Conservation (phyloP, 2,888 invertebrate species). For the Synergus umbraculus region DNA sequence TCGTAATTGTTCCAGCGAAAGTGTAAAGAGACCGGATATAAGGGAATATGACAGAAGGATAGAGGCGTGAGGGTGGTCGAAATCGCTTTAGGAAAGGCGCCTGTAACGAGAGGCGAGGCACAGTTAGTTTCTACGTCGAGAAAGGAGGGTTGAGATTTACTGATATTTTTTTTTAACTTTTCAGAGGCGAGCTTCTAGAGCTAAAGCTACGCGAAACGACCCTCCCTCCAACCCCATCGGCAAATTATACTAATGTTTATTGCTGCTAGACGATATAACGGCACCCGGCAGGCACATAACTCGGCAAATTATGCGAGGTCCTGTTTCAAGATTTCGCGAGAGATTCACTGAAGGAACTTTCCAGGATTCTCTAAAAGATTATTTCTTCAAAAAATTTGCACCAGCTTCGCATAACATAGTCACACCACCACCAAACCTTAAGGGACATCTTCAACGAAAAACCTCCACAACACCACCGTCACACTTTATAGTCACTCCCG, state of each 20-base stretch:
- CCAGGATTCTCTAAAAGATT: background rate
- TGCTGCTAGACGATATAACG: slow-evolving; percentile 60
- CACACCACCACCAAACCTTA: too few species aligned
- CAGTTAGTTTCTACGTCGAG: slow-evolving; percentile 10
- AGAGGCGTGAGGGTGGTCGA: background rate
- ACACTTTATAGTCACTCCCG: too few species aligned
- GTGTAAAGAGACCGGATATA: slow-evolving; percentile 4
- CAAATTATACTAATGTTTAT: slow-evolving; percentile 64
- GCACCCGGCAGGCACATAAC: slow-evolving; percentile 60
- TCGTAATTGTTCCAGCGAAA: slow-evolving; percentile 12
- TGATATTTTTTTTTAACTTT: slow-evolving; percentile 14
- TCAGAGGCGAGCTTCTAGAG: slow-evolving; percentile 1
- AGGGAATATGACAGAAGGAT: background rate
- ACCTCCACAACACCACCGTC: too few species aligned
- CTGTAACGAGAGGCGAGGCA: background rate
- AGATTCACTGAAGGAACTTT: slow-evolving; percentile 2
- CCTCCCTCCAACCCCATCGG: slow-evolving; percentile 20
- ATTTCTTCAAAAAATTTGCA: background rate
- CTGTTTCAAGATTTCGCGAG: slow-evolving; percentile 58
- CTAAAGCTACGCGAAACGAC: slow-evolving; percentile 5
- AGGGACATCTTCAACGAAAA: too few species aligned
- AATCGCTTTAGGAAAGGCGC: slow-evolving; percentile 19
- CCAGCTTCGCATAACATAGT: too few species aligned
- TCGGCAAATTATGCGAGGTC: slow-evolving; percentile 59
- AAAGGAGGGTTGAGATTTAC: slow-evolving; percentile 29